Percentiles rank a stretch among this genome's conserved stretches.
Evolutionary conservation across 2,113 vertebrate genomes (phyloP).

Genomic region (Cavia aperea): DNA sequence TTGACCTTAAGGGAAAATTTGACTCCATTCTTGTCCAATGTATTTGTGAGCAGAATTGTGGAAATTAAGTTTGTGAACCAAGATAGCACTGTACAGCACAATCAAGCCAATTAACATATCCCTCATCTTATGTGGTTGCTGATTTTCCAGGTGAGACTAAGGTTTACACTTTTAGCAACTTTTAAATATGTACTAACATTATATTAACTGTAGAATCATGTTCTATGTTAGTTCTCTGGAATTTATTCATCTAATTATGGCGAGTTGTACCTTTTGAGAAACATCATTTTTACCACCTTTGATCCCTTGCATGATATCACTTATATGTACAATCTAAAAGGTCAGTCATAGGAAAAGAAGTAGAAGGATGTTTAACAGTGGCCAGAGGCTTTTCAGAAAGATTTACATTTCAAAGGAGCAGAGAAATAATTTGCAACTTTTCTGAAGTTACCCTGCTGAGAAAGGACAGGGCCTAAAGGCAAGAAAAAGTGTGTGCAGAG

Average conservation of each 20-base stretch:
- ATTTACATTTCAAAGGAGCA: neutral
- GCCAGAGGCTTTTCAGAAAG: neutral
- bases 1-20: neutral
- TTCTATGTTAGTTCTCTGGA: neutral
- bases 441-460: neutral
- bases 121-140: neutral
- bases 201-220: neutral
- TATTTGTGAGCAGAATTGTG: neutral
- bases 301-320: neutral
- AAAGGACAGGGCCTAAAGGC: neutral
- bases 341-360: neutral
- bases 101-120: neutral
- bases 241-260: neutral
- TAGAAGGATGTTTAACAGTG: neutral
- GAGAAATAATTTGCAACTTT: neutral
- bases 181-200: neutral
- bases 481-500: neutral
- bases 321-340: neutral
- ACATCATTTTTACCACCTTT: neutral
- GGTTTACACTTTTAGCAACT: neutral
- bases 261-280: neutral
- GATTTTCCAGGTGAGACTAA: neutral
- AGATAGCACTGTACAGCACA: neutral
- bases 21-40: neutral
- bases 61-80: neutral